Conservation (phyloP, 1,140 invertebrate species). For the Ridgeia piscesae region DNA sequence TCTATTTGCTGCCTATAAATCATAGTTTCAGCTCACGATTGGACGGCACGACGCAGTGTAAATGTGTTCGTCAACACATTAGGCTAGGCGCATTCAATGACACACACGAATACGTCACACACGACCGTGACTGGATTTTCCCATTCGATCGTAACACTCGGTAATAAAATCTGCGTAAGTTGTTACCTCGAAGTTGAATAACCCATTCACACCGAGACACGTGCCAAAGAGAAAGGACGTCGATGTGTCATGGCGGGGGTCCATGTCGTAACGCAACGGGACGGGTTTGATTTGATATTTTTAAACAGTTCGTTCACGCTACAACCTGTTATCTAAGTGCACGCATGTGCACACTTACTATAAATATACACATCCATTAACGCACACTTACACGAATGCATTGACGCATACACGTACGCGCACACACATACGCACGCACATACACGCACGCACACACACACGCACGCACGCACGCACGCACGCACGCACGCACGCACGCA, state of each 20-base stretch:
- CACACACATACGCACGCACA: too few relatives aligned
- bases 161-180: neutral
- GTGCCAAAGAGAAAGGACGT: neutral
- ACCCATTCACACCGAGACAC: neutral
- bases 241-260: too few relatives aligned
- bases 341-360: too few relatives aligned
- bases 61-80: neutral
- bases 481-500: conserved; percentile 16
- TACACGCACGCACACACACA: neutral
- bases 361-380: too few relatives aligned
- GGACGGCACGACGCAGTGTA: neutral
- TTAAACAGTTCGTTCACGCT: too few relatives aligned
- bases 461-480: conserved; percentile 18
- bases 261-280: too few relatives aligned
- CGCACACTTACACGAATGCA: too few relatives aligned
- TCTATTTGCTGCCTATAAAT: neutral
- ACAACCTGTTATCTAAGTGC: too few relatives aligned
- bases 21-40: neutral
- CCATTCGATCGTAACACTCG: neutral
- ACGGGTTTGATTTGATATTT: too few relatives aligned
- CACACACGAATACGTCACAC: neutral
- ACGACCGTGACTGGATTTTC: neutral
- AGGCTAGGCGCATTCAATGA: neutral
- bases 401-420: too few relatives aligned
- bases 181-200: neutral